Evolutionary conservation across 2,113 vertebrate species (phyloP), one percentile per base, ranked within the genome.

Genomic region (Rhizomys pruinosus): DNA sequence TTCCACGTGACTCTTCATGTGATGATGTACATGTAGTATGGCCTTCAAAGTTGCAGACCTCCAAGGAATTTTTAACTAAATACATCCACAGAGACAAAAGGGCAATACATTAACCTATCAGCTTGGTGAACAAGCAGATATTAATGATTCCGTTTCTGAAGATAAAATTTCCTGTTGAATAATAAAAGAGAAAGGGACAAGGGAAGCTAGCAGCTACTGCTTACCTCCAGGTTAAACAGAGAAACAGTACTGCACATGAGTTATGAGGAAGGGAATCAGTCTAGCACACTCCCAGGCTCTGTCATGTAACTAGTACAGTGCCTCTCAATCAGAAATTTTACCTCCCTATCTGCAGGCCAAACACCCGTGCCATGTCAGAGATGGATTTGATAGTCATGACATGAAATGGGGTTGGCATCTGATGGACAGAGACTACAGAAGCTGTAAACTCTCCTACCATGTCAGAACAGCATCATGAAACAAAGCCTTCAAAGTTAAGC

Each of bases 1-100:
- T 66, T 39, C 42, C 12, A 2, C 0, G 0, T 4, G 19, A 32
- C 13, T 68, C 16, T 52, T 71, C 27, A 39, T 0, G 2, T 0
- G 12, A 20, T 2, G 22, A 34, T 63, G 2, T 57, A 13, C 0
- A 0, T 23, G 5, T 1, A 5, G 4, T 23, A 39, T 5, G 4
- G 13, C 15, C 10, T 76, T 52, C 23, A 25, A 7, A 42, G 39
- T 42, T 15, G 1, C 9, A 63, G 27, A 68, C 0, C 27, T 64
- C 42, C 5, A 2, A 0, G 11, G 15, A 32, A 12, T 37, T 69
- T 95, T 57, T 61, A 86, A 74, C 8, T 74, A 52, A 82, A 17
- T 29, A 77, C 10, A 22, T 34, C 10, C 77, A 73, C 74, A 77
- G 82, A 79, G 27, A 78, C 25, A 63, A 71, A 77, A 15, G 23